These are phyloP conservation scores for Neria commutata DNA, from an alignment of 2,888 invertebrate species.

Conservation along the genomic window DNA sequence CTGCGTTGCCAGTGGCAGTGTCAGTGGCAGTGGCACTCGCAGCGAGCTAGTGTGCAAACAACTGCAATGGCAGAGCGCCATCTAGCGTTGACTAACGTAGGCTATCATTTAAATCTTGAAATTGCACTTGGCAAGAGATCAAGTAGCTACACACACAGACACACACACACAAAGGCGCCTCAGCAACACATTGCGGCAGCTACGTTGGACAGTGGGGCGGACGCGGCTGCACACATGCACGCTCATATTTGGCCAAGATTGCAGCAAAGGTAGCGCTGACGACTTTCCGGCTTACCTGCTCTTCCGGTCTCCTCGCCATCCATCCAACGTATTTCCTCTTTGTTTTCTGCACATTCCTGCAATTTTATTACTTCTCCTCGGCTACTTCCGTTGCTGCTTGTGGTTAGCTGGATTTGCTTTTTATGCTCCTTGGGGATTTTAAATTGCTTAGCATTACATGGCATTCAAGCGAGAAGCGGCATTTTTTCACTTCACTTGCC, in stretches of 20 bases:
- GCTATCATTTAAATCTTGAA: constrained; percentile 44
- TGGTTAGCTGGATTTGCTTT: not conserved
- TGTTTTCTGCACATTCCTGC: not conserved
- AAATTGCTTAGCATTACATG: constrained; percentile 49
- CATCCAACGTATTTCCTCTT: not conserved
- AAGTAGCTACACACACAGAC: too few species aligned
- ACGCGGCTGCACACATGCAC: not conserved
- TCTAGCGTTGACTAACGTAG: constrained; percentile 38
- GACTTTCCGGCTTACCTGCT: not conserved
- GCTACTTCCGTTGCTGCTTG: not conserved
- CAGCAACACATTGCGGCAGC: too few species aligned
- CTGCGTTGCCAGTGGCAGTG: too few species aligned
- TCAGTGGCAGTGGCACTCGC: too few species aligned
- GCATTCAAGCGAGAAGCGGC: constrained; percentile 35
- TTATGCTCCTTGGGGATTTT: constrained; percentile 27
- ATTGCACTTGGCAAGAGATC: constrained; percentile 45
- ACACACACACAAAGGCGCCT: too few species aligned
- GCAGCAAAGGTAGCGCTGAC: too few species aligned
- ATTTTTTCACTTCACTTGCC: constrained; percentile 14
- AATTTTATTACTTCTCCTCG: constrained; percentile 7
- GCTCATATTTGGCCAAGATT: too few species aligned
- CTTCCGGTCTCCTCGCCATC: not conserved
- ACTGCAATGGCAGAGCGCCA: constrained; percentile 18
- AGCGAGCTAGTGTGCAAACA: not conserved
- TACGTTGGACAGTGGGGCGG: not conserved